Evolutionary conservation across 30 jellyfish, hydroid and myxozoan species (phyloP).

Genomic region (Aurelia sp.): DNA sequence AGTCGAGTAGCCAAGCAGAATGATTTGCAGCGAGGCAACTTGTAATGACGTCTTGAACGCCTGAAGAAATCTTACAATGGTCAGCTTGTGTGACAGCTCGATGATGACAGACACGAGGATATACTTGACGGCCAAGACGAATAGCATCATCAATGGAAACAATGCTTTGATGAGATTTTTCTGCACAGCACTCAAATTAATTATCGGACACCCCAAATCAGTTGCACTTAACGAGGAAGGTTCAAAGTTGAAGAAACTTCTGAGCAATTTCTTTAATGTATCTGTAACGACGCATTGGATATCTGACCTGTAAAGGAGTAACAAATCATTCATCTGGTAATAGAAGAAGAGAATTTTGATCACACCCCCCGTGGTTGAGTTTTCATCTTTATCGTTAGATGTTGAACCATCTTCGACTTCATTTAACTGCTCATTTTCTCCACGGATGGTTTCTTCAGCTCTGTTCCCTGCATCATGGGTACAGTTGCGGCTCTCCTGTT

Average conservation of each 20-base stretch:
- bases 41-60: neutral
- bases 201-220: no score
- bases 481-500: neutral
- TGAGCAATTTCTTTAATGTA: no score
- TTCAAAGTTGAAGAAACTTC: no score
- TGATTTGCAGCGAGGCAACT: neutral
- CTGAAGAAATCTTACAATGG: neutral
- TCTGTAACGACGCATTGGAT: neutral
- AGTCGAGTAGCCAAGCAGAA: conserved; percentile 14
- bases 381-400: neutral
- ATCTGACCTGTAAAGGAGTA: conserved; percentile 7
- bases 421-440: neutral
- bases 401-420: neutral
- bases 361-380: conserved; percentile 34
- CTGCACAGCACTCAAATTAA: neutral
- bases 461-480: no score
- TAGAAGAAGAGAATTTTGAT: conserved; percentile 42
- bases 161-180: conserved; percentile 1
- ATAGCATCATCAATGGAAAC: conserved; percentile 15
- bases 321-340: conserved; percentile 20
- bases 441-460: neutral
- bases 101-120: neutral
- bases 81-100: neutral
- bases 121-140: neutral
- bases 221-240: no score